These are phyloP conservation scores for Phataginus tetradactyla DNA, from an alignment of 2,797 vertebrate species.

Conservation along the genomic window DNA sequence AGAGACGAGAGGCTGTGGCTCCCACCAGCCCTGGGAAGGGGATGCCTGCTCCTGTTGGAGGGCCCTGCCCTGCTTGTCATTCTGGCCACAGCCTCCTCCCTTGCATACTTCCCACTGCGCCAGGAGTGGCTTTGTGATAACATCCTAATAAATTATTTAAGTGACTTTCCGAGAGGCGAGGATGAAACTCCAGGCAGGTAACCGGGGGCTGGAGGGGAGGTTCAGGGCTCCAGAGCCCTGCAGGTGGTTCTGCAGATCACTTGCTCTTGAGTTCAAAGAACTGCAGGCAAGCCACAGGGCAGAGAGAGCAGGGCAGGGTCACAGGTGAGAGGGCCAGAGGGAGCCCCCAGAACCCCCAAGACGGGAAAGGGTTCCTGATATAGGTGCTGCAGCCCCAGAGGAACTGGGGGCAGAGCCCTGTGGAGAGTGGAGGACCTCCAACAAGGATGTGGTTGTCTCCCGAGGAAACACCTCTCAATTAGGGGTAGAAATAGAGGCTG, in stretches of 20 bases:
- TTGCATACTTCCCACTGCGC: background rate
- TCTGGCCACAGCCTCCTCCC: background rate
- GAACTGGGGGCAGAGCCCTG: background rate
- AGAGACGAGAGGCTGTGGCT: background rate
- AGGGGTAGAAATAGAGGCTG: background rate
- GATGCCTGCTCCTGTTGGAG: too few species aligned
- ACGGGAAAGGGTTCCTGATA: background rate
- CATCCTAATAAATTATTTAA: conserved; percentile 77
- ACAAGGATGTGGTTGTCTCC: background rate
- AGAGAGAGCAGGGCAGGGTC: background rate
- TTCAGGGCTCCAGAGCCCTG: background rate
- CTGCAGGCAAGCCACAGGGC: fast-evolving
- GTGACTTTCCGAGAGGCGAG: background rate
- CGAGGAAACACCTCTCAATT: background rate
- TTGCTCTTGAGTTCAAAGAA: background rate
- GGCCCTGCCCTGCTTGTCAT: conserved; percentile 60
- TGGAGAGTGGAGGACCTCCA: background rate
- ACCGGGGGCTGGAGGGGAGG: background rate
- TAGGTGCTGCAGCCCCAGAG: background rate
- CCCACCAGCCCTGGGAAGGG: fast-evolving
- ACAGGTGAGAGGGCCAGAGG: background rate
- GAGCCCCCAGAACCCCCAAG: background rate
- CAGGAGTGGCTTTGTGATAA: conserved; percentile 64
- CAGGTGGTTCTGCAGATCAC: background rate
- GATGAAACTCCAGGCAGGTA: conserved; percentile 50